Evolutionary conservation across 1,140 invertebrate genomes (phyloP), one percentile per base, ranked within the genome.

Genomic region (Drosophila repletoides): DNA sequence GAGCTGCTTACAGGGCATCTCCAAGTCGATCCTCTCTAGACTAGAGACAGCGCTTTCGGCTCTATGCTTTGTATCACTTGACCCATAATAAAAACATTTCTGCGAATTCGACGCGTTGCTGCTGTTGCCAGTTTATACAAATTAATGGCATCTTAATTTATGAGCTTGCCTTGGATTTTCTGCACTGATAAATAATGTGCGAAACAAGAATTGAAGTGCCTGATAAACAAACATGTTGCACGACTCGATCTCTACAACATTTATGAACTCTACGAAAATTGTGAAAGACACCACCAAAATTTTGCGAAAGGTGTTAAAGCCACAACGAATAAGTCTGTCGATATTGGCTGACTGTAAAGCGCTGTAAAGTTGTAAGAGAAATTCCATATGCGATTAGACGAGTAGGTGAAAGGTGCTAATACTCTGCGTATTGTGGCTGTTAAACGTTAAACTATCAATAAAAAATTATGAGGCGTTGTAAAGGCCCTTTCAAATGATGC

Each of bases 81-180:
- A 67, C 63, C 58, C 60, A 70, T 66, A 80, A 75, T 66, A 52
- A 64, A 55, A 70, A 60, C 53, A 49, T 48, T 75, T 76, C 64
- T 76, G 48, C 49, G 22, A 65, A 52, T 61, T 65, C 53, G 52
- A 61, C 41, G 29, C 36, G 14, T 14, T 28, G n/a, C n/a, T n/a
- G n/a, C n/a, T n/a, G n/a, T 19, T 29, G 46, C 10, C 3, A 45
- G 10, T 61, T 38, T 41, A 52, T 70, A 36, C 38, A 53, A 56
- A 64, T 56, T 69, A 56, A 53, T 68, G 43, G 67, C 67, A 69
- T 49, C 66, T 81, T 69, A 83, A 83, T 83, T 58, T 49, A 33
- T n/a, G 43, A 58, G 33, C 26, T 22, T 19, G 36, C 41, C 31
- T 69, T 38, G 29, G 59, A 55, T 74, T 77, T 77, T 73, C 49